Conservation (phyloP, 2,113 vertebrate species). For the Gavialis gangeticus region DNA sequence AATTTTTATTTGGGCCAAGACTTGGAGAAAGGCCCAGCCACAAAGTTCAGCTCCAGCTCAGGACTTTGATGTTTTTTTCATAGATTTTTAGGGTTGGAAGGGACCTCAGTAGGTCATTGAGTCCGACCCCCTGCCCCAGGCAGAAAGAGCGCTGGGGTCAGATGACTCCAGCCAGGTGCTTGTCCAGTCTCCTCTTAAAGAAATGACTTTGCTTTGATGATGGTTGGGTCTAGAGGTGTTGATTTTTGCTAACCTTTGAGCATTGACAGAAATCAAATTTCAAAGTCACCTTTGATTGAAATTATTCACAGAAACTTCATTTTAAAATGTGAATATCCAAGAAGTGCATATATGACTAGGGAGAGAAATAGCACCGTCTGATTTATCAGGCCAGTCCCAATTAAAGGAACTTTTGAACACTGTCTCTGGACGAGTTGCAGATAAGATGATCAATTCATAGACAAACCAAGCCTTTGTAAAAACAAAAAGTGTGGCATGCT, state of each 20-base stretch:
- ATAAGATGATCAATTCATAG: background rate
- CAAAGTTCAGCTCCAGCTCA: background rate
- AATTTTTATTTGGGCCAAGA: background rate
- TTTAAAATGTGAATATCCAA: background rate
- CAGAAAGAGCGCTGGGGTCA: no score
- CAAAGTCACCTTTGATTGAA: conserved; percentile 1
- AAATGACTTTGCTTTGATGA: background rate
- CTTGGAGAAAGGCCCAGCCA: background rate
- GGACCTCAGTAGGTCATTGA: no score
- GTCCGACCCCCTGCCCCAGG: no score
- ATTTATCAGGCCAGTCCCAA: conserved; percentile 29
- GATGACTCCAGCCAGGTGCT: no score
- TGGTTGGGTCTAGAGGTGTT: background rate
- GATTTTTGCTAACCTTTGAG: background rate
- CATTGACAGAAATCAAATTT: background rate
- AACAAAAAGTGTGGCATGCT: background rate
- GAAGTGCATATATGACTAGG: conserved; percentile 36
- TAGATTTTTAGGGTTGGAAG: no score
- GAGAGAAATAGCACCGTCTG: background rate
- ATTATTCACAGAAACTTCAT: background rate
- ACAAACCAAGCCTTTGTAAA: background rate
- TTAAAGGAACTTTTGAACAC: background rate
- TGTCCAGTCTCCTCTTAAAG: no score
- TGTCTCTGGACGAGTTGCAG: background rate
- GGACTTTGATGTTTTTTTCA: no score